Evolutionary conservation across 1,140 invertebrate genomes (phyloP), one percentile per base, ranked within the genome.

Genomic region (Helicoverpa zea): DNA sequence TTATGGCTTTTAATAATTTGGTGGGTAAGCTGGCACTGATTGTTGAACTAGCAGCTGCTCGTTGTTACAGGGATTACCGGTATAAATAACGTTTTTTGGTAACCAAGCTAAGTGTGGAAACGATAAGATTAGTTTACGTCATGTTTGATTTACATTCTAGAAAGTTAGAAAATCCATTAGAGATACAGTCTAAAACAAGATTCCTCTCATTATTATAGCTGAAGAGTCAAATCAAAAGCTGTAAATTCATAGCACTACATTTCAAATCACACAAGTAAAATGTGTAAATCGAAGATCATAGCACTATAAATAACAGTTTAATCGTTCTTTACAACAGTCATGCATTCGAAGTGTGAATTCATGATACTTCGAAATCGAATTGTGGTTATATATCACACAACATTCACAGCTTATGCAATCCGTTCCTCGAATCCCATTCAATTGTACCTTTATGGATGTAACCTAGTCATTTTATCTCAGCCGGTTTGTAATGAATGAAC

Each of bases 1-100:
- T 95, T 94, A 95, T 90, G 89, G 91, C 90, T 94, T 95, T 95
- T 94, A 93, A 95, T 93, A 94, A 94, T 94, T 95, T 91, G 88
- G 88, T 87, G 88, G 87, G 84, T 92, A 93, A 93, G 92, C 92
- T 93, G 90, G 76, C 92, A 92, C 85, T 92, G 94, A 95, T 95
- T 95, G 93, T 92, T 85, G 80, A 76, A 79, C 64, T 78, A 79
- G 91, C 93, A 93, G 93, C 93, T 95, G 92, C 90, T 88, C 83
- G 81, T 74, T 83, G 82, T 90, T 83, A 88, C 86, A 79, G 80
- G 86, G 92, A 92, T 94, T 94, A 93, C 89, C 88, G 83, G 88
- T 84, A 87, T 89, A 90, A 88, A 88, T 89, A 82, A 84, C 75
- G 43, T 80, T 87, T 89, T 90, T 88, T 86, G 84, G 84, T 85